phyloP scores from a whole-genome alignment of 2,797 vertebrate species.

The Ptychadena robeensis region DNA sequence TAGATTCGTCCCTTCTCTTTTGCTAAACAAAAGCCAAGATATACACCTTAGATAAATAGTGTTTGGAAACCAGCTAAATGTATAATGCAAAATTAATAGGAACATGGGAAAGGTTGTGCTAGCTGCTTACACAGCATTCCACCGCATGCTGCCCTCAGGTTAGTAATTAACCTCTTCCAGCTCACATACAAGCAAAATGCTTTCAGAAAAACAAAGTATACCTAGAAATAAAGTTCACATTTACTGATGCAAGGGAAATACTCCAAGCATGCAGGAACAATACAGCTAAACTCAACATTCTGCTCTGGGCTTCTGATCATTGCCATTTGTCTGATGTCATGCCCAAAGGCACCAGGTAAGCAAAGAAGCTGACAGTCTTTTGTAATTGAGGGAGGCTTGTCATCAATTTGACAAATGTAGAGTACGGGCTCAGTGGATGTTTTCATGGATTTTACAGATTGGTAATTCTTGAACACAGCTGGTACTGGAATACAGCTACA shows the following conservation, averaged over 20 bases:
- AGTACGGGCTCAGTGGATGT: background rate
- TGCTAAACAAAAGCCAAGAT: no score
- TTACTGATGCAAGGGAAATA: background rate
- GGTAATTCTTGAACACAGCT: background rate
- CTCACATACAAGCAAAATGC: background rate
- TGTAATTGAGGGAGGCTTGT: background rate
- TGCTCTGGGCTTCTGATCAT: background rate
- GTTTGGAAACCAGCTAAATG: background rate
- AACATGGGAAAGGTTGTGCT: conserved; percentile 9
- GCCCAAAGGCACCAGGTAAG: background rate
- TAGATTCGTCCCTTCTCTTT: no score
- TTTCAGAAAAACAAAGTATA: background rate
- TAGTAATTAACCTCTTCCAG: conserved; percentile 25
- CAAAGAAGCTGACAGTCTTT: background rate
- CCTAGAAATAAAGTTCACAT: background rate
- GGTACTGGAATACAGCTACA: background rate
- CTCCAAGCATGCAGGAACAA: background rate
- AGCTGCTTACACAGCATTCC: conserved; percentile 16
- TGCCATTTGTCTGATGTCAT: background rate
- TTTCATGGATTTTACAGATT: background rate
- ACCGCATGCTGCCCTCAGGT: conserved; percentile 11
- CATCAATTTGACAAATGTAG: background rate
- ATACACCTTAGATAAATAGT: conserved; percentile 1
- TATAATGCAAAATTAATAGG: conserved; percentile 1
- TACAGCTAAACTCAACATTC: background rate